phyloP scores from a whole-genome alignment of 2,113 vertebrate species.

The Hippoglossus stenolepis region DNA sequence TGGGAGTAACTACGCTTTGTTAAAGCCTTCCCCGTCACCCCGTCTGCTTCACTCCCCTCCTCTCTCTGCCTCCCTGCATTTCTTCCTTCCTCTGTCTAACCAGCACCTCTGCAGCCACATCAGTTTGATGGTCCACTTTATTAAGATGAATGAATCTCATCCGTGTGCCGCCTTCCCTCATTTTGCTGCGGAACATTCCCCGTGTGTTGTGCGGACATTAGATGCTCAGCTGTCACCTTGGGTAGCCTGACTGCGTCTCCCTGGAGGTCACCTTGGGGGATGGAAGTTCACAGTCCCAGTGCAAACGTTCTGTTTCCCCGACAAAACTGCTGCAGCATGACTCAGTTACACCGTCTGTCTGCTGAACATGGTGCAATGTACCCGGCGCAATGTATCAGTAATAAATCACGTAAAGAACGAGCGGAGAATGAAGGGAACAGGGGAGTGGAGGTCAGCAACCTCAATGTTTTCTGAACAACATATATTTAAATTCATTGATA shows the following conservation, averaged over 20 bases:
- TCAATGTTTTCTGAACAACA: constrained; percentile 54
- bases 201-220: not conserved
- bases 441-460: constrained; percentile 54
- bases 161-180: constrained; percentile 51
- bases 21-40: constrained; percentile 43
- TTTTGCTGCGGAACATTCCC: constrained; percentile 53
- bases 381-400: constrained; percentile 29
- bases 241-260: constrained; percentile 56
- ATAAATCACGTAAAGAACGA: constrained; percentile 60
- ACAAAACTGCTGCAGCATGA: constrained; percentile 71
- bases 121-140: constrained; percentile 74
- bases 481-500: constrained; percentile 56
- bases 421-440: constrained; percentile 36
- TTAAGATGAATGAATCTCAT: constrained; percentile 75
- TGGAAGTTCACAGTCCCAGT: constrained; percentile 53
- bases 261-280: constrained; percentile 72
- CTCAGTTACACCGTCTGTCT: constrained; percentile 63
- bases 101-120: constrained; percentile 62
- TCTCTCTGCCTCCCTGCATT: constrained; percentile 49
- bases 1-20: constrained; percentile 52
- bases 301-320: constrained; percentile 63
- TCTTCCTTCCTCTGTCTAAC: constrained; percentile 54
- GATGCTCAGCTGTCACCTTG: constrained; percentile 67
- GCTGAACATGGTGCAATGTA: constrained; percentile 41
- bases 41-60: constrained; percentile 33